These are phyloP conservation scores for Coregonus clupeaformis DNA, from an alignment of 2,113 vertebrate species.

Conservation along the genomic window DNA sequence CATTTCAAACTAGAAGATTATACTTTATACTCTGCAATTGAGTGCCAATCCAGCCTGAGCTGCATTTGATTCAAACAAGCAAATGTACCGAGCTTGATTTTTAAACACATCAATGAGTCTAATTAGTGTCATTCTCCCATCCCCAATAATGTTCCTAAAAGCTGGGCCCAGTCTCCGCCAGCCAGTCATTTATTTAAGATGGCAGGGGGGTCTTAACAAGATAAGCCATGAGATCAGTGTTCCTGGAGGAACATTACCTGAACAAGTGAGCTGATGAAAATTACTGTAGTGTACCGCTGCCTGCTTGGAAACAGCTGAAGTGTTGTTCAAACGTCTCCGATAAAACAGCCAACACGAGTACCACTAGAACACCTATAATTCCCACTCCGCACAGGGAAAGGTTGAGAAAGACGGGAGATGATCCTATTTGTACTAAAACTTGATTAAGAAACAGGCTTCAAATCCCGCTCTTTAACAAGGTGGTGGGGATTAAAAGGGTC, in stretches of 20 bases:
- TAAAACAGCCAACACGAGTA: constrained; percentile 44
- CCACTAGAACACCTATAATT: constrained; percentile 41
- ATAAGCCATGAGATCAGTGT: constrained; percentile 61
- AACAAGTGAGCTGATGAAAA: constrained; percentile 70
- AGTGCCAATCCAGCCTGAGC: constrained; percentile 8
- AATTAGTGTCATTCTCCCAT: constrained; percentile 62
- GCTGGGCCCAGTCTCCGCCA: too few relatives aligned
- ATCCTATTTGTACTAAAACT: constrained; percentile 52
- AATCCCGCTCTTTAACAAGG: constrained; percentile 18
- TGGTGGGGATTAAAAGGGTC: constrained; percentile 37
- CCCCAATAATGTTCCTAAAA: constrained; percentile 41
- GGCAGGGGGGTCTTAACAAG: constrained; percentile 61
- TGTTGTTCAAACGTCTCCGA: not conserved
- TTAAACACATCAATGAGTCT: constrained; percentile 59
- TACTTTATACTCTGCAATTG: too few relatives aligned
- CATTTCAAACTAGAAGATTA: not conserved
- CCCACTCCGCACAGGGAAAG: constrained; percentile 36
- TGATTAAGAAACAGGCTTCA: not conserved
- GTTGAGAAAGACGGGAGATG: constrained; percentile 31
- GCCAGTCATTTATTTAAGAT: constrained; percentile 1
- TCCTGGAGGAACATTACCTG: constrained; percentile 57
- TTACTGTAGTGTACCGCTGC: not conserved
- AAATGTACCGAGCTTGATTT: constrained; percentile 8
- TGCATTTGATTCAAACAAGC: constrained; percentile 25
- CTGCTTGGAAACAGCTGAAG: constrained; percentile 1